Evolutionary conservation across 2,888 invertebrate genomes (phyloP).

Genomic region (Saturnia pavonia): DNA sequence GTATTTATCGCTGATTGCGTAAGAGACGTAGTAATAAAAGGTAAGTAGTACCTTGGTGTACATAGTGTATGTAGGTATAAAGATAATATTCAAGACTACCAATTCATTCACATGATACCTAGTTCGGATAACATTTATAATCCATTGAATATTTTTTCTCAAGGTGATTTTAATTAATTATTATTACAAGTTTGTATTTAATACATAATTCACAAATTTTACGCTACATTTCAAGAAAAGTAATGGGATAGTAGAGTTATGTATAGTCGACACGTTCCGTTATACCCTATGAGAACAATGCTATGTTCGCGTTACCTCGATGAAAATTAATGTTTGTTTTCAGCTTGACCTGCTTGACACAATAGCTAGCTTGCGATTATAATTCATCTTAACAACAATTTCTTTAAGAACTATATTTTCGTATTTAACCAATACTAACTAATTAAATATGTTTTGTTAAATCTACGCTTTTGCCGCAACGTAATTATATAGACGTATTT

Average conservation of each 20-base stretch:
- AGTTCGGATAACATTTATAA: background rate
- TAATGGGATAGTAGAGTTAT: slow-evolving; percentile 56
- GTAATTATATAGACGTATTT: background rate
- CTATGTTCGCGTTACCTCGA: slow-evolving; percentile 71
- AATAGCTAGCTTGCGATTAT: slow-evolving; percentile 59
- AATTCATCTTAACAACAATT: background rate
- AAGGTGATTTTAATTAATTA: background rate
- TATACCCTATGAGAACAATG: slow-evolving; percentile 77
- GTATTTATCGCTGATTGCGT: slow-evolving; percentile 17
- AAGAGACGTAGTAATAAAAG: background rate
- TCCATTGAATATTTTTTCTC: background rate
- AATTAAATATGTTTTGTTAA: background rate
- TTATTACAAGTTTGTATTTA: background rate
- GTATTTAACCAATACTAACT: background rate
- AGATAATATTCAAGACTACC: background rate
- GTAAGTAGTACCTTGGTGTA: background rate
- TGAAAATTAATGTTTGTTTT: slow-evolving; percentile 81
- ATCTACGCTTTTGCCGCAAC: background rate
- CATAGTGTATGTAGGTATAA: background rate
- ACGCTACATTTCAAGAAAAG: background rate
- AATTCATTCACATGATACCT: background rate
- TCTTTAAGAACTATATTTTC: background rate
- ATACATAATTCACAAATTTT: background rate
- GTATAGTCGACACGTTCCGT: slow-evolving; percentile 76
- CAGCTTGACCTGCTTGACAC: slow-evolving; percentile 62